Evolutionary conservation across 2,797 vertebrate genomes (phyloP), one percentile per base, ranked within the genome.

Genomic region (Acipenser transmontanus): DNA sequence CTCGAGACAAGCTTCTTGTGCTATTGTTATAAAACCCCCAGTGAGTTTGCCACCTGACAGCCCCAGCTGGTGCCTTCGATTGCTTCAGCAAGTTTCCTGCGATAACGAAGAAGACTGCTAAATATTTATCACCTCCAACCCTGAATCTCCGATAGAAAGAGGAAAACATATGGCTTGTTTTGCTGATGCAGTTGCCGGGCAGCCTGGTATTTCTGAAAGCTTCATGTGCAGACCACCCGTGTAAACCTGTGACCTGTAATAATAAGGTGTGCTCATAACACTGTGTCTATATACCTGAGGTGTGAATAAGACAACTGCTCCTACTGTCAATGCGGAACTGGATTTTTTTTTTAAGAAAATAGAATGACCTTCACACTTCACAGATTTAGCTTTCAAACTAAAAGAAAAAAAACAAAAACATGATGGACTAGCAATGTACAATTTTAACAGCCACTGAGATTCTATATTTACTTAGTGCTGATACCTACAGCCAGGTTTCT

Each of bases 41-140:
- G 54, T 57, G 54, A 57, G 14, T 13, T 7, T n/a, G 54, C 54
- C 54, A 57, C 54, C 54, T 57, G 54, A 57, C 54, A 56, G 50
- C 8, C 47, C 49, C 14, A 64, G 63, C 54, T n/a, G 54, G 54
- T 57, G 54, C 6, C 54, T 57, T 57, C 11, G 12, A n/a, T 57
- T 57, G 11, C 12, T 11, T 57, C 54, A n/a, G 54, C 9, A 11
- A n/a, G 9, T 11, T 57, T 13, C 54, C 9, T n/a, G 14, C 12
- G 14, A n/a, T 70, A 73, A 73, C 71, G 79, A 83, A 68, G 73
- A 66, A 77, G 76, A 70, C 79, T 57, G 66, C 79, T 69, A 77
- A 77, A 68, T 67, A 78, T 62, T 64, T 77, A 70, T 79, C 69
- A 83, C 77, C 76, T 83, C 76, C 77, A 76, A 73, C 69, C 70